phyloP scores from a whole-genome alignment of 2,113 vertebrate genomes.

The Mustela lutreola region DNA sequence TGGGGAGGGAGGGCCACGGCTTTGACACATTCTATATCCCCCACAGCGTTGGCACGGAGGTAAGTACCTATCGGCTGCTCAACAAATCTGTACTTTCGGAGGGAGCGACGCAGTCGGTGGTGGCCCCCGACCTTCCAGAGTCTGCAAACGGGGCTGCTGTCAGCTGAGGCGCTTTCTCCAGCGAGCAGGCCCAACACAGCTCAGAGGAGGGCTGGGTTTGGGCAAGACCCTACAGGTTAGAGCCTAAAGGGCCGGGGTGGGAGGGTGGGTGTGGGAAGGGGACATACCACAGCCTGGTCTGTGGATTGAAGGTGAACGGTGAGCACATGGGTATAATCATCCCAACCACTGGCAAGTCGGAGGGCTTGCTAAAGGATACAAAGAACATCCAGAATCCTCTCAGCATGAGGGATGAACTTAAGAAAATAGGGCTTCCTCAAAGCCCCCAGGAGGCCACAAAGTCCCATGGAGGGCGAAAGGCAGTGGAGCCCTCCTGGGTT shows the following conservation, averaged over 20 bases:
- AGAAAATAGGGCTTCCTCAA: neutral
- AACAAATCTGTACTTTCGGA: neutral
- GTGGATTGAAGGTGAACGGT: neutral
- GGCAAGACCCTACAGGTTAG: neutral
- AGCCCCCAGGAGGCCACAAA: neutral
- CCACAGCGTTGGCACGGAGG: neutral
- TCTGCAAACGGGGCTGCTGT: neutral
- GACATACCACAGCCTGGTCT: neutral
- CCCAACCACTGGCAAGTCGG: neutral
- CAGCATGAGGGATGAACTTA: neutral
- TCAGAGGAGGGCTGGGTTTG: neutral
- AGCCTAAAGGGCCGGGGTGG: neutral
- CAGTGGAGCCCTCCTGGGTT: neutral
- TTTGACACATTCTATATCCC: neutral
- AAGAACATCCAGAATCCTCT: constrained; percentile 1
- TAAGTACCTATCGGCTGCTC: neutral
- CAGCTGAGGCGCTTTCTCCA: neutral
- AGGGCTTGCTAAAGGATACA: neutral
- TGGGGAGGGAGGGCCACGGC: neutral
- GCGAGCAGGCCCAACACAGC: neutral
- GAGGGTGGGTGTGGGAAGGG: too few species aligned
- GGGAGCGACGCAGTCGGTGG: neutral
- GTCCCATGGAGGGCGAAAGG: neutral
- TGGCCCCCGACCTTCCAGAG: neutral
- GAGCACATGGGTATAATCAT: neutral